These are phyloP conservation scores for Clarias gariepinus DNA, from an alignment of 2,113 vertebrate species.

Conservation along the genomic window DNA sequence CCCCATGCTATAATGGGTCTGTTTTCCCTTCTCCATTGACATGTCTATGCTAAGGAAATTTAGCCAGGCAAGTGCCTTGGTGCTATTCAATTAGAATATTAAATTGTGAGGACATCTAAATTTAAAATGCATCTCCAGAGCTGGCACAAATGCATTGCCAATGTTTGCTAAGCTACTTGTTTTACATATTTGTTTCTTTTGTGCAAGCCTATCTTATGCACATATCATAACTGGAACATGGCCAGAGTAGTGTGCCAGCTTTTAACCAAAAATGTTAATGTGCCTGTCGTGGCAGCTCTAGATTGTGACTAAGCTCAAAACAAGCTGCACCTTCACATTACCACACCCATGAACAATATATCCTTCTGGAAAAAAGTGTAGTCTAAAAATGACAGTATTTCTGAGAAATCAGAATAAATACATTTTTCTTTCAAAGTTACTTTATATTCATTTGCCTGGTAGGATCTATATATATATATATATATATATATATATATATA, in stretches of 20 bases:
- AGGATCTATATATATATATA: background rate
- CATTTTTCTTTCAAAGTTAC: background rate
- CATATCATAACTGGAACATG: background rate
- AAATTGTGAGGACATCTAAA: background rate
- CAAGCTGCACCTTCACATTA: constrained; percentile 33
- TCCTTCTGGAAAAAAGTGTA: background rate
- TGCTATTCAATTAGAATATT: background rate
- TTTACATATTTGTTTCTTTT: background rate
- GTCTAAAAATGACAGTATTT: background rate
- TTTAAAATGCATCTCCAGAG: background rate
- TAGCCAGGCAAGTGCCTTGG: background rate
- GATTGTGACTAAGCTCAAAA: constrained; percentile 48
- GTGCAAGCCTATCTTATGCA: background rate
- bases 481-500: no score
- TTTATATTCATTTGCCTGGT: background rate
- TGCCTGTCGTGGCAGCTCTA: constrained; percentile 40
- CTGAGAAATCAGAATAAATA: background rate
- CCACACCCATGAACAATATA: constrained; percentile 43
- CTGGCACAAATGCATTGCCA: background rate
- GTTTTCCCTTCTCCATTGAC: constrained; percentile 26
- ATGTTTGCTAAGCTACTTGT: background rate
- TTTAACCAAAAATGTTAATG: constrained; percentile 26
- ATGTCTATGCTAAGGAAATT: constrained; percentile 17
- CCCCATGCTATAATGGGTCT: constrained; percentile 11
- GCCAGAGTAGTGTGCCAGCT: constrained; percentile 18